A percentile compares a stretch with the other conserved stretches of the same genome.
phyloP scores from a whole-genome alignment of 2,888 invertebrate species.

The Digitonthophagus gazella region DNA sequence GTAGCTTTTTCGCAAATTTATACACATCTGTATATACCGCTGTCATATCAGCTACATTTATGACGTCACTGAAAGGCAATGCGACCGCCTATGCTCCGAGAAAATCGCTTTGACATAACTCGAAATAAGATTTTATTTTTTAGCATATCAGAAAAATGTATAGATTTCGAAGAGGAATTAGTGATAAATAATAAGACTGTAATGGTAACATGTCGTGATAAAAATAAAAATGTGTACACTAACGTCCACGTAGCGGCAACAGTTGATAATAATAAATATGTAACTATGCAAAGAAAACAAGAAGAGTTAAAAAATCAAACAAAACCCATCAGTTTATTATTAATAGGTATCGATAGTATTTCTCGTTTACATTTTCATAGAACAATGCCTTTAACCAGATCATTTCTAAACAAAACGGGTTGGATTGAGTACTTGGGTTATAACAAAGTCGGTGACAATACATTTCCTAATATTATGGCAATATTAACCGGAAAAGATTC shows the following conservation, averaged over 20 bases:
- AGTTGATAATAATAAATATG: conserved; percentile 49
- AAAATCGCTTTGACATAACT: too few relatives aligned
- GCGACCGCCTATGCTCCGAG: too few relatives aligned
- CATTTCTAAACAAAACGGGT: conserved; percentile 60
- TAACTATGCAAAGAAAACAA: conserved; percentile 49
- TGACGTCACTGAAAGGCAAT: too few relatives aligned
- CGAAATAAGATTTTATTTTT: too few relatives aligned
- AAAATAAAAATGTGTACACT: conserved; percentile 48
- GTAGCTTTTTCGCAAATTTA: too few relatives aligned
- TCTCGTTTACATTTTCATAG: conserved; percentile 75
- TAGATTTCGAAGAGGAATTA: conserved; percentile 48
- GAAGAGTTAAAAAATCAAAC: conserved; percentile 13
- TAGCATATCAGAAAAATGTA: conserved; percentile 52
- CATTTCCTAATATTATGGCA: conserved; percentile 87
- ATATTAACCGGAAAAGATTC: conserved; percentile 40
- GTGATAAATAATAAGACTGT: conserved; percentile 52
- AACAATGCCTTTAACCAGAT: conserved; percentile 70
- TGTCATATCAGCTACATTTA: too few relatives aligned
- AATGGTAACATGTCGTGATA: conserved; percentile 53
- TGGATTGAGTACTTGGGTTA: conserved; percentile 47
- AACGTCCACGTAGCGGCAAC: conserved; percentile 58
- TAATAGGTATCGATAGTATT: conserved; percentile 84
- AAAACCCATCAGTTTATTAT: conserved; percentile 61
- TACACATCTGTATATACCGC: too few relatives aligned
- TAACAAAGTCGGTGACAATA: conserved; percentile 81